These are phyloP conservation scores for Zosterops pallidus DNA, from an alignment of 2,113 vertebrate genomes.

Conservation along the genomic window DNA sequence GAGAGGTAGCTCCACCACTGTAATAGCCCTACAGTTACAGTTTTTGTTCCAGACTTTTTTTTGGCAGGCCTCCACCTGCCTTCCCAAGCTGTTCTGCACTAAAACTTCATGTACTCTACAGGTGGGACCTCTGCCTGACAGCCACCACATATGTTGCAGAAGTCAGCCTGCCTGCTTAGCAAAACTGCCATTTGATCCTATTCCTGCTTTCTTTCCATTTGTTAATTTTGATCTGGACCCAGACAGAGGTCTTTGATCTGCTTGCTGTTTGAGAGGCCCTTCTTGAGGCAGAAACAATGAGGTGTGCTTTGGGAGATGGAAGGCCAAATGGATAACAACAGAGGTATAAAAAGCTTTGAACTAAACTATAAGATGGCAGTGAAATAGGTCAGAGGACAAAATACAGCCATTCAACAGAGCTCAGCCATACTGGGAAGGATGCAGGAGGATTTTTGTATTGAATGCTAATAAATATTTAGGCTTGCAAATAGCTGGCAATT, in stretches of 20 bases:
- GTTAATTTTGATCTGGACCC: background rate
- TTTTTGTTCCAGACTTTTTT: background rate
- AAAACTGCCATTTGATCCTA: background rate
- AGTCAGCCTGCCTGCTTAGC: background rate
- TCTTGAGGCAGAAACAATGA: background rate
- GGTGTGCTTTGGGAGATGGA: background rate
- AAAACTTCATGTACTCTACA: background rate
- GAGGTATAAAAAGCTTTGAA: background rate
- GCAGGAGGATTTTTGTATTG: background rate
- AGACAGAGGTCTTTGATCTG: background rate
- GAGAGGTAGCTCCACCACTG: background rate
- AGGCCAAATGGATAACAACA: background rate
- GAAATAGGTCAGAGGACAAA: background rate
- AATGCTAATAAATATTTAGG: background rate
- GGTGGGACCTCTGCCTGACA: background rate
- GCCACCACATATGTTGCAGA: background rate
- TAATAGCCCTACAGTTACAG: background rate
- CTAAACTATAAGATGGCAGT: background rate
- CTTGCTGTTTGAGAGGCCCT: background rate
- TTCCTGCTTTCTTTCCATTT: background rate
- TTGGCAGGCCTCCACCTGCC: background rate
- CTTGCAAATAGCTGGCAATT: background rate
- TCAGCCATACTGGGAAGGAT: background rate
- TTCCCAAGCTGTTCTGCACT: background rate
- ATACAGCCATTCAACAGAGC: background rate